Base-by-base conservation (phyloP, 2,113 vertebrate species). In the Alaudala cheleensis region DNA sequence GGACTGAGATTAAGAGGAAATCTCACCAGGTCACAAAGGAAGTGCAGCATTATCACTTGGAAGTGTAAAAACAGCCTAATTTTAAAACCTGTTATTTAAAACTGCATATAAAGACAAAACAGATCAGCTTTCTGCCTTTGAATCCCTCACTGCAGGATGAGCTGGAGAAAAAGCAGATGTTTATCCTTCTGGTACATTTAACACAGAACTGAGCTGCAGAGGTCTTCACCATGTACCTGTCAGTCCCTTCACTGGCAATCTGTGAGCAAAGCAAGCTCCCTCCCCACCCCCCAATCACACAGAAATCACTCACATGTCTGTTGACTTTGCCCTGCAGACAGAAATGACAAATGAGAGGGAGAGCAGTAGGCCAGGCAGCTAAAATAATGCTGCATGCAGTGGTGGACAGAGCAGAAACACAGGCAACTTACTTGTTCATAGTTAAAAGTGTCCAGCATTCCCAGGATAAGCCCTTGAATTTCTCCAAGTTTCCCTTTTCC, bases 391-490 rank as follows among this genome's bases (percentile, higher is more conserved):
- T 74, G 45, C 9, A 28, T 14, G 8, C n/a, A 80, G 49, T 18
- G n/a, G 45, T 3, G 31, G 79, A 13, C 39, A 50, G 42, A 60
- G 69, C 9, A 81, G 44, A 76, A 95, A 51, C 2, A 8, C 4
- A 5, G 13, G 6, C 31, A 83, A 77, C 93, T 98, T 97, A 99
- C 99, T 96, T 99, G 99, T 89, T 99, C 99, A 72, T 99, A 99
- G 96, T 98, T 99, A 94, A 99, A 99, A 10, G 99, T 99, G 91
- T 99, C 99, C 96, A 99, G 94, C 99, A 99, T 99, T 64, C 99
- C 99, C 92, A 99, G 97, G 62, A 99, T 98, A 67, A 99, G 99
- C 13, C 99, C 98, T 88, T 99, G 99, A 95, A 99, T 99, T 97
- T 99, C 99, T 92, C 99, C 98, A 92, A 99, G 98, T 92, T 99